A percentile compares a stretch with the other conserved stretches of the same genome.
Evolutionary conservation across 2,113 vertebrate genomes (phyloP).

Genomic region (Varanus salvator): DNA sequence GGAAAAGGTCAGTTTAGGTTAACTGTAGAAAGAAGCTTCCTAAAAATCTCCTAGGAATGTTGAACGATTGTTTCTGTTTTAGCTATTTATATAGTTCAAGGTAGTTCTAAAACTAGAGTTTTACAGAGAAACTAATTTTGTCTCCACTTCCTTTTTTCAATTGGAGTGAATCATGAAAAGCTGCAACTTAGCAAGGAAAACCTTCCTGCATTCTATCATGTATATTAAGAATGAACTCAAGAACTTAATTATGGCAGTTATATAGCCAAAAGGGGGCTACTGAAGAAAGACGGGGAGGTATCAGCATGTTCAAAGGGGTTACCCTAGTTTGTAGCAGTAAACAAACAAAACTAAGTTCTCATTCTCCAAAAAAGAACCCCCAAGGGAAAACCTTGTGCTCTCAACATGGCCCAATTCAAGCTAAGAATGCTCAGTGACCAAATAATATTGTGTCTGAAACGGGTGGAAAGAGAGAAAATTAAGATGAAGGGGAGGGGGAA

Average conservation of each 20-base stretch:
- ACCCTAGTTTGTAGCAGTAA: not conserved
- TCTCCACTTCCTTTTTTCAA: not conserved
- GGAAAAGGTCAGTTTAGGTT: not conserved
- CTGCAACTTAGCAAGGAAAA: slow-evolving; percentile 10
- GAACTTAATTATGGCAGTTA: not conserved
- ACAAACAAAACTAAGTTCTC: not conserved
- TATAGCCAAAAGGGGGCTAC: too few species aligned
- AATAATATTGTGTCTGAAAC: not conserved
- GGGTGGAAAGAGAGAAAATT: too few species aligned
- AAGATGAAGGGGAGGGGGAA: not conserved
- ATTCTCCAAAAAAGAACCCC: not conserved
- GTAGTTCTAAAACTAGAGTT: slow-evolving; percentile 15
- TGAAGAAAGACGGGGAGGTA: not conserved
- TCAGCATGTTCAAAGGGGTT: not conserved
- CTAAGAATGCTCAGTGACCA: not conserved
- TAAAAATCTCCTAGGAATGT: not conserved
- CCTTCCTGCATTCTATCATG: not conserved
- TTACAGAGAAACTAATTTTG: slow-evolving; percentile 23
- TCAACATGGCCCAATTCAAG: not conserved
- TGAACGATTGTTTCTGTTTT: not conserved
- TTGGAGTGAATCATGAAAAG: not conserved
- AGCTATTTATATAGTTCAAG: not conserved
- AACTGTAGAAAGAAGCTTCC: not conserved
- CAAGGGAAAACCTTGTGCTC: too few species aligned
- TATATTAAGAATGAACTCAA: not conserved